Conservation (phyloP, 53 echinoderm and acorn worm genomes). For the Patiria pectinifera region DNA sequence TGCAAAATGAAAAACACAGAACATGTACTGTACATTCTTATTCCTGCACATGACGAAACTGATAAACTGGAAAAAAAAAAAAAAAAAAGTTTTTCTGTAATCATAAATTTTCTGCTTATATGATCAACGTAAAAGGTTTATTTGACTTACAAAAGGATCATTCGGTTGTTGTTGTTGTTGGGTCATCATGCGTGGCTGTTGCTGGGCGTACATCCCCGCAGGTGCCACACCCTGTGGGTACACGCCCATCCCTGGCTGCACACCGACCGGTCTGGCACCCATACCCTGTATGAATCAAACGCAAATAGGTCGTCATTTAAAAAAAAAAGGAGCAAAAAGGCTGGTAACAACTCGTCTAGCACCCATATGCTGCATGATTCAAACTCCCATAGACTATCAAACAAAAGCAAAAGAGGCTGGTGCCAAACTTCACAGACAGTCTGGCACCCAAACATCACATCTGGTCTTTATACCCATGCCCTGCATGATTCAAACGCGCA, state of each 20-base stretch:
- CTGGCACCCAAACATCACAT: too few species aligned
- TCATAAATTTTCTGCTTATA: too few species aligned
- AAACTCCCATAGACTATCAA: background rate
- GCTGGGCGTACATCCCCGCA: background rate
- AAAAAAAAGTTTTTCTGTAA: too few species aligned
- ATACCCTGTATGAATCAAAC: slow-evolving; percentile 22
- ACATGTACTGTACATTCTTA: too few species aligned
- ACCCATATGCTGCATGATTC: slow-evolving; percentile 3
- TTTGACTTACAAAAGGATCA: slow-evolving; percentile 22
- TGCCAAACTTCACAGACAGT: background rate
- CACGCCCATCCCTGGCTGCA: slow-evolving; percentile 29
- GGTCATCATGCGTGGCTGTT: background rate
- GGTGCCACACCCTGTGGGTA: slow-evolving; percentile 13
- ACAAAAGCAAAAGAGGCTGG: background rate
- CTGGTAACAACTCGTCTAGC: background rate
- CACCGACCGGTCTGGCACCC: slow-evolving; percentile 5
- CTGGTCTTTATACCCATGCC: too few species aligned
- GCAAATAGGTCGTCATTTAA: background rate
- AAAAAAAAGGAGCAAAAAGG: background rate
- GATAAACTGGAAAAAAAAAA: background rate
- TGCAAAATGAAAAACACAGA: too few species aligned
- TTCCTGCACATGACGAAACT: too few species aligned
- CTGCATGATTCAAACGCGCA: background rate
- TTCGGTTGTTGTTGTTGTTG: slow-evolving; percentile 27
- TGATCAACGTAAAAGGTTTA: too few species aligned